Evolutionary conservation across 2,797 vertebrate genomes (phyloP).

Genomic region (Malurus leucopterus): DNA sequence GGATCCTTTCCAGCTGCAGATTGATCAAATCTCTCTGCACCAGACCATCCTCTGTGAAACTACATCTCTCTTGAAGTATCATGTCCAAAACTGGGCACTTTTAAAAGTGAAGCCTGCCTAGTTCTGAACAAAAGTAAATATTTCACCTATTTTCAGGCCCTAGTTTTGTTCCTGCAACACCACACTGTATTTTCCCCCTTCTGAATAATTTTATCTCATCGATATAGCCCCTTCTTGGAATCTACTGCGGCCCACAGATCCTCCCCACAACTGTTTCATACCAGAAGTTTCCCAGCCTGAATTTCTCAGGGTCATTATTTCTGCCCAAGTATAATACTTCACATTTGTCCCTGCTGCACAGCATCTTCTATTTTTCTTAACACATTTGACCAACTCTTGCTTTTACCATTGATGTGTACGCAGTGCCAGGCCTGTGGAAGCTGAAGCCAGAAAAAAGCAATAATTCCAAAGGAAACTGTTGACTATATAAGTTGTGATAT

Average conservation of each 20-base stretch:
- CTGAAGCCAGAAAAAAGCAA: background rate
- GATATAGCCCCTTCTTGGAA: background rate
- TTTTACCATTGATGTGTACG: background rate
- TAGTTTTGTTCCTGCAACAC: background rate
- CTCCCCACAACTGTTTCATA: background rate
- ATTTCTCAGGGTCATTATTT: background rate
- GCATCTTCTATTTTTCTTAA: background rate
- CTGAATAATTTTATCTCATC: background rate
- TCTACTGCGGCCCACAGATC: background rate
- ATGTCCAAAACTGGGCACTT: background rate
- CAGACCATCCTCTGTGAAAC: background rate
- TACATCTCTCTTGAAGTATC: background rate
- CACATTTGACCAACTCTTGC: background rate
- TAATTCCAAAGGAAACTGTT: background rate
- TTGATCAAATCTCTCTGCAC: background rate
- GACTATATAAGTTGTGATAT: background rate
- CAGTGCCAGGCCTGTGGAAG: background rate
- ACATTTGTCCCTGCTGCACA: background rate
- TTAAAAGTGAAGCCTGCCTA: background rate
- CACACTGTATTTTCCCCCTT: background rate
- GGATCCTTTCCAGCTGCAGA: background rate
- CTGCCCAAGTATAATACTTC: background rate
- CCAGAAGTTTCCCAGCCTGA: background rate
- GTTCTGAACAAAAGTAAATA: background rate
- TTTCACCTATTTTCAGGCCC: background rate